Evolutionary conservation across 2,113 vertebrate species (phyloP).

Genomic region (Odontophorus gujanensis): DNA sequence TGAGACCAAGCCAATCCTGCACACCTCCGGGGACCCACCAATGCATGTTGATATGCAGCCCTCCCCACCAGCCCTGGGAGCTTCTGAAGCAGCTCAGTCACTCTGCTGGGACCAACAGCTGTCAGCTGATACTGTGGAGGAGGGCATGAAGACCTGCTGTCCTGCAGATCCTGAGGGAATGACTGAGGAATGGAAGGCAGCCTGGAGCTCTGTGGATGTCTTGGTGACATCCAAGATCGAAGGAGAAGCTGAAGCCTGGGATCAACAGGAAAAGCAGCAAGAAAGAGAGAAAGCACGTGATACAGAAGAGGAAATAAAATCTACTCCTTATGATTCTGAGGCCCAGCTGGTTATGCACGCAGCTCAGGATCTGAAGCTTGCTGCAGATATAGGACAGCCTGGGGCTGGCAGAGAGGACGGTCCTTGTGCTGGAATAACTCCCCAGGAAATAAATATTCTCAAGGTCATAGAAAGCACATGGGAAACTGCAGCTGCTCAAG

Average conservation of each 20-base stretch:
- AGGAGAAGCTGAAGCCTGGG: not conserved
- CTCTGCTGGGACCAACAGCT: rapidly evolving
- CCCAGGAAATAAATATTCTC: not conserved
- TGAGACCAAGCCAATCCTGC: conserved; percentile 1
- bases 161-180: not conserved
- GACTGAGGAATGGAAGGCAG: not conserved
- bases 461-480: rapidly evolving
- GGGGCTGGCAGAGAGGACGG: not conserved
- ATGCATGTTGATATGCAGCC: rapidly evolving
- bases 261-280: not conserved
- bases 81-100: not conserved
- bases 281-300: rapidly evolving
- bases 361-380: not conserved
- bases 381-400: not conserved
- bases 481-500: not conserved
- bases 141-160: not conserved
- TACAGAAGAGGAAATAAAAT: rapidly evolving
- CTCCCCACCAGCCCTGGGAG: not conserved
- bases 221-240: not conserved
- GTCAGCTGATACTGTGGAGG: not conserved
- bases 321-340: not conserved
- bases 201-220: not conserved
- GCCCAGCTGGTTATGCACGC: rapidly evolving
- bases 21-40: rapidly evolving
- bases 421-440: rapidly evolving